Evolutionary conservation across 2,113 vertebrate genomes (phyloP), one percentile per base, ranked within the genome.

Genomic region (Gyps fulvus): DNA sequence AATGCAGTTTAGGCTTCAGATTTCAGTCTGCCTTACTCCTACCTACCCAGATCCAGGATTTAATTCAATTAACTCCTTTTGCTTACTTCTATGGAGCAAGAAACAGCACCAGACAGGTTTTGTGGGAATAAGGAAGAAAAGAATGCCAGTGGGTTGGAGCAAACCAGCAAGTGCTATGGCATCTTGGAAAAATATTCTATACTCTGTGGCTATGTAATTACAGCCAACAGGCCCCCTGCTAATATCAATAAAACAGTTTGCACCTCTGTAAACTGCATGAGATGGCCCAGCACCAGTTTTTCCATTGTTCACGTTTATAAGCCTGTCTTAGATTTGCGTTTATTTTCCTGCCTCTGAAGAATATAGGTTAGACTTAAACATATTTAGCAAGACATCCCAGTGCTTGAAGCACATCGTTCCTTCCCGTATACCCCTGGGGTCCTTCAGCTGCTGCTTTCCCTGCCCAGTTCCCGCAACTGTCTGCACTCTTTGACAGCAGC

Each of bases 311-410:
- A 3, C 5, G 6, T 40, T 86, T 20, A 15, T 25, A 49, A 87
- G 13, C 52, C 54, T 17, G 15, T 10, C 54, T 50, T 36, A 73
- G 66, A 73, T 55, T 16, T 21, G 25, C 16, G 18, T 81, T 92
- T 73, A 13, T 57, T 42, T 19, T 8, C 63, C 54, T 17, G 12
- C 47, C 47, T 76, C 62, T 34, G 63, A 80, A 72, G 22, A 54
- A 6, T 6, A 10, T 0, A 1, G 10, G 16, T 7, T 73, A 76
- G 67, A 43, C 17, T 21, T 45, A 20, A 11, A 2, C 5, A 20
- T 13, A 21, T 27, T 47, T 22, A 69, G 16, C 16, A 26, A 40
- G 17, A 11, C 27, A 62, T 4, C 4, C 16, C 36, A 10, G n/a
- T 19, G 47, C 55, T 49, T 34, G 19, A 43, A 50, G 36, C 26